A percentile compares a stretch with the other conserved stretches of the same genome.
Conservation (phyloP, 2,888 invertebrate genomes). For the Tetheella fluctuosa region DNA sequence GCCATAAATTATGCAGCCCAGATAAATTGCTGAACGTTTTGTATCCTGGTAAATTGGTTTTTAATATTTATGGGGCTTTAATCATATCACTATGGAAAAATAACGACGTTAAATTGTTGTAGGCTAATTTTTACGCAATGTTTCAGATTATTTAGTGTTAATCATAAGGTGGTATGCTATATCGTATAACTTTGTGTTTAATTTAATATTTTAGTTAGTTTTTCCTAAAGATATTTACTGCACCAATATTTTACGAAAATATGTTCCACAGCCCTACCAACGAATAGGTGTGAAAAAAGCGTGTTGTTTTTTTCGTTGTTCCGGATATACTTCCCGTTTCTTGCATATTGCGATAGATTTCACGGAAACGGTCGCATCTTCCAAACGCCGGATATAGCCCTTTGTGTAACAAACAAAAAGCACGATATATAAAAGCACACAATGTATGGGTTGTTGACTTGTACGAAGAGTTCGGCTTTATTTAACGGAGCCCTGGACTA, state of each 20-base stretch:
- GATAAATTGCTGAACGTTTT: constrained; percentile 11
- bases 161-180: too few relatives aligned
- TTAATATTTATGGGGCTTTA: constrained; percentile 13
- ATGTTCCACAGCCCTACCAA: constrained; percentile 51
- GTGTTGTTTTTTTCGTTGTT: constrained; percentile 67
- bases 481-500: constrained; percentile 56
- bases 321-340: constrained; percentile 82
- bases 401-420: constrained; percentile 76
- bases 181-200: too few relatives aligned
- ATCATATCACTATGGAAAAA: not conserved
- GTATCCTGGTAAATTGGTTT: constrained; percentile 11
- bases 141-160: too few relatives aligned
- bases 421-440: constrained; percentile 48
- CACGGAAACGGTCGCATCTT: constrained; percentile 73
- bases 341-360: constrained; percentile 78
- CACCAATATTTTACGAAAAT: not conserved
- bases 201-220: too few relatives aligned
- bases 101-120: not conserved
- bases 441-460: constrained; percentile 73
- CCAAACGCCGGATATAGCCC: constrained; percentile 75
- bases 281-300: constrained; percentile 59
- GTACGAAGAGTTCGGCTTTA: constrained; percentile 52
- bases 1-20: constrained; percentile 9
- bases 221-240: too few relatives aligned
- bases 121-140: too few relatives aligned